These are phyloP conservation scores for Hippasteria phrygiana DNA, from an alignment of 53 echinoderm and acorn worm species.

Conservation along the genomic window DNA sequence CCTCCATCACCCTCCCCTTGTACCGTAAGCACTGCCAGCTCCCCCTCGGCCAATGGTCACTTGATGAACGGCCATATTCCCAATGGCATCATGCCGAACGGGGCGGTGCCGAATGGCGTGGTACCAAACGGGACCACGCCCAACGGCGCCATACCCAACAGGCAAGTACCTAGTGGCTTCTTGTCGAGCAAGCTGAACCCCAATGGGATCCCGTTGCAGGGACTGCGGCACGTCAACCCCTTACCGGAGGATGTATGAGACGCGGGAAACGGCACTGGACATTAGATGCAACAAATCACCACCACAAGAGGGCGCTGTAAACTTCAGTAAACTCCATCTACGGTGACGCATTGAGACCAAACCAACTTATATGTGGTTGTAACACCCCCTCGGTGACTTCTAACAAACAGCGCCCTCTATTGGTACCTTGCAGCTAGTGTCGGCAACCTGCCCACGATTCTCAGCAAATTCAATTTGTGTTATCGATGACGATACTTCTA, in stretches of 20 bases:
- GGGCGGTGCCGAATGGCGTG: constrained; percentile 48
- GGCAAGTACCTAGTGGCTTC: constrained; percentile 31
- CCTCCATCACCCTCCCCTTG: constrained; percentile 62
- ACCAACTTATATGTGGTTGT: neutral
- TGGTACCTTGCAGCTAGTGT: neutral
- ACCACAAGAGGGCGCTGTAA: neutral
- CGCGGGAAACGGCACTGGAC: neutral
- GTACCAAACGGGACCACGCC: constrained; percentile 63
- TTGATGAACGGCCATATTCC: constrained; percentile 77
- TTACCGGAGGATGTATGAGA: constrained; percentile 61
- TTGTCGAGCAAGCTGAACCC: constrained; percentile 59
- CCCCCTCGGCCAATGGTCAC: constrained; percentile 78
- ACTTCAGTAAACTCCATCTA: neutral
- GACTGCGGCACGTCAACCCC: constrained; percentile 57
- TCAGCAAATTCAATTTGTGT: neutral
- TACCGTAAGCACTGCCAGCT: constrained; percentile 75
- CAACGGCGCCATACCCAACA: constrained; percentile 36
- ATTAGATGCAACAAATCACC: neutral
- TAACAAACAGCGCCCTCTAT: neutral
- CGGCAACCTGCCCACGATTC: too few species aligned
- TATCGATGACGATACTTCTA: constrained; percentile 20
- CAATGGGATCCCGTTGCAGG: constrained; percentile 71
- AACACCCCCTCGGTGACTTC: neutral
- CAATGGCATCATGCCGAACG: constrained; percentile 67
- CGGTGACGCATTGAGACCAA: neutral